A percentile compares a stretch with the other conserved stretches of the same genome.
Conservation (phyloP, 2,888 invertebrate genomes). For the Acrocyrtus sp. region DNA sequence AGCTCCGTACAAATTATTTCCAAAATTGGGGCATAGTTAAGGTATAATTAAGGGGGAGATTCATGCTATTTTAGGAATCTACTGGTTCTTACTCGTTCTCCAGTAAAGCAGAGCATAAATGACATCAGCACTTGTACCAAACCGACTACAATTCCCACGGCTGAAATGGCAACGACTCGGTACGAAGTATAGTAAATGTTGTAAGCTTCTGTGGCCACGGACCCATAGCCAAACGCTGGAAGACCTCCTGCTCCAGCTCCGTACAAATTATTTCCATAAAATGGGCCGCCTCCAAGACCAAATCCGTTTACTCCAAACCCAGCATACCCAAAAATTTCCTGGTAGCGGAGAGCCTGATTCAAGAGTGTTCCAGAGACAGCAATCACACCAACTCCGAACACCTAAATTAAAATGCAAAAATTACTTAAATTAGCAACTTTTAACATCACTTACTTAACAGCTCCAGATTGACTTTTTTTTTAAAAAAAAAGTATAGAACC, state of each 20-base stretch:
- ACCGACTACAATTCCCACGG: conserved; percentile 52
- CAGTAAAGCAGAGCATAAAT: conserved; percentile 48
- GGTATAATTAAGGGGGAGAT: not conserved
- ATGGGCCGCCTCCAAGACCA: conserved; percentile 26
- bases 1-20: conserved; percentile 21
- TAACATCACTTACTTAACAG: not conserved
- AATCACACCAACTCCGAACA: conserved; percentile 52
- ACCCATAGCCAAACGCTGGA: conserved; percentile 40
- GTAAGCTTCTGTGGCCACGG: conserved; percentile 45
- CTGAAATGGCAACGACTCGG: conserved; percentile 45
- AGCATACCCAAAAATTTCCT: conserved; percentile 47
- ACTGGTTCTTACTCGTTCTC: conserved; percentile 49
- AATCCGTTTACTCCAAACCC: conserved; percentile 44
- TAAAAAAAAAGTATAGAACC: not conserved
- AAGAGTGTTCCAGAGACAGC: conserved; percentile 52
- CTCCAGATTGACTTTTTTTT: not conserved
- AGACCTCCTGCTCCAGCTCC: conserved; percentile 27
- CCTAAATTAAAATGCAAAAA: conserved; percentile 16
- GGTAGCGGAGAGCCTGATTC: conserved; percentile 49
- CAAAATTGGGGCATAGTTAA: conserved; percentile 17
- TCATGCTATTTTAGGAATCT: too few species aligned
- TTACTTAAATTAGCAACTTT: too few species aligned
- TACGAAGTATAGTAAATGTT: conserved; percentile 53
- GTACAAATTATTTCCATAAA: conserved; percentile 33
- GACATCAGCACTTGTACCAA: conserved; percentile 52